Base-by-base conservation (phyloP, 1,140 invertebrate genomes). In the Acromyrmex echinatior region DNA sequence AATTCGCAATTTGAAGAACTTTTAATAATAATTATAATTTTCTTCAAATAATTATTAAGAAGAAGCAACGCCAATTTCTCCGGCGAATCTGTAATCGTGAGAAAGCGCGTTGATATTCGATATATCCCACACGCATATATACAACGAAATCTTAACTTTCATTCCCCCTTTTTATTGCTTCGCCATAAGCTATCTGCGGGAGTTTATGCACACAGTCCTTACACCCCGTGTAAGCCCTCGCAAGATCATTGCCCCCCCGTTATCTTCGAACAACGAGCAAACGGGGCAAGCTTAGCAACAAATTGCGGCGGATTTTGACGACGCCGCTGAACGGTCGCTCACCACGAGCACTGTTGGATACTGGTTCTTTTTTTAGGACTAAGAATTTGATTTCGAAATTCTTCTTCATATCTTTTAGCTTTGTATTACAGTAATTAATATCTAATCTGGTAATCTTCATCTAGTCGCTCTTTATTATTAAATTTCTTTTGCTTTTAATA, bases 241-340 rank as follows among this genome's bases (percentile, higher is more conserved):
- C 63, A 70, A 70, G 78, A 80, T 80, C 63, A 80, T 80, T 80
- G 63, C 63, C 31, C 28, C 63, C 35, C 6, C 63, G 31, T 80
- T 80, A 80, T 80, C 78, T 80, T 80, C 63, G 49, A 31, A n/a
- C 78, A 56, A 80, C 31, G 63, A 80, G 77, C 77, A 80, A 53
- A 80, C 77, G 62, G 51, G 39, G 63, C 14, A 39, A 80, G 63
- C 63, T 80, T 68, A 68, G 31, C 62, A 68, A 80, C 77, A 80
- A 80, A 80, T 80, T 68, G 31, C 28, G n/a, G 63, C 49, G 63
- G 77, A 80, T 80, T 80, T 80, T 65, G 49, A 68, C 77, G 77
- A 68, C 14, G 77, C 16, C 49, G 12, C 39, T 39, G 28, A 80
- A 68, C 18, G 16, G 21, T 79, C 28, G 28, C 6, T 56, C 31